Percentiles rank a stretch among this genome's conserved stretches.
Evolutionary conservation across 2,888 invertebrate species (phyloP).

Genomic region (Ptychoptera albimana): DNA sequence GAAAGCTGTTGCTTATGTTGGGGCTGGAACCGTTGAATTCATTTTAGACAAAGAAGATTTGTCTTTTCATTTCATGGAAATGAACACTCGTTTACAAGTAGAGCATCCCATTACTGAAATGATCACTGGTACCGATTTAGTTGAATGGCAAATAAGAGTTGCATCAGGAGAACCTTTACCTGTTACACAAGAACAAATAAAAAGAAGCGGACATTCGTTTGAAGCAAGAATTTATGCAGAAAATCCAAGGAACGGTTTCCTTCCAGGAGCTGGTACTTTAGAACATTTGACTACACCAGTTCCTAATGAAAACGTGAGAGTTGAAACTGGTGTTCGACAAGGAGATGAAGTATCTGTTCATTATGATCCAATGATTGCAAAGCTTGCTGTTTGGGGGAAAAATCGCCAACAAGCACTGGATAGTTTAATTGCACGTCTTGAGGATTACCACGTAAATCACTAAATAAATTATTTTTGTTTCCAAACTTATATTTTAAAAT

Average conservation of each 20-base stretch:
- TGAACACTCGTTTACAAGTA: conserved; percentile 94
- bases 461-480: not conserved
- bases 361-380: conserved; percentile 99
- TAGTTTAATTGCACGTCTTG: conserved; percentile 54
- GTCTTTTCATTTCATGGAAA: conserved; percentile 98
- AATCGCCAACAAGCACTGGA: conserved; percentile 66
- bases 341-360: conserved; percentile 95
- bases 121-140: conserved; percentile 90
- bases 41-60: conserved; percentile 75
- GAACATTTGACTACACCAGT: conserved; percentile 58
- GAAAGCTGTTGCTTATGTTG: conserved; percentile 88
- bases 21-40: conserved; percentile 97
- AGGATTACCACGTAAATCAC: conserved; percentile 62
- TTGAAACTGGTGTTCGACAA: conserved; percentile 78
- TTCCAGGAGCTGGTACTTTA: conserved; percentile 86
- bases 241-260: conserved; percentile 63
- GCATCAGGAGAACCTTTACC: conserved; percentile 82
- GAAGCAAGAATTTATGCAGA: conserved; percentile 97
- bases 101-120: conserved; percentile 97
- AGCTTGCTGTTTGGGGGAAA: conserved; percentile 89
- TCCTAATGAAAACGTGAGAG: conserved; percentile 47
- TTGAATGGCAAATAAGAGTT: conserved; percentile 91
- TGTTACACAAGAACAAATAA: conserved; percentile 60
- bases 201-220: conserved; percentile 73
- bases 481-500: not conserved